Evolutionary conservation across 2,113 vertebrate genomes (phyloP).

Genomic region (Hemiscyllium ocellatum): DNA sequence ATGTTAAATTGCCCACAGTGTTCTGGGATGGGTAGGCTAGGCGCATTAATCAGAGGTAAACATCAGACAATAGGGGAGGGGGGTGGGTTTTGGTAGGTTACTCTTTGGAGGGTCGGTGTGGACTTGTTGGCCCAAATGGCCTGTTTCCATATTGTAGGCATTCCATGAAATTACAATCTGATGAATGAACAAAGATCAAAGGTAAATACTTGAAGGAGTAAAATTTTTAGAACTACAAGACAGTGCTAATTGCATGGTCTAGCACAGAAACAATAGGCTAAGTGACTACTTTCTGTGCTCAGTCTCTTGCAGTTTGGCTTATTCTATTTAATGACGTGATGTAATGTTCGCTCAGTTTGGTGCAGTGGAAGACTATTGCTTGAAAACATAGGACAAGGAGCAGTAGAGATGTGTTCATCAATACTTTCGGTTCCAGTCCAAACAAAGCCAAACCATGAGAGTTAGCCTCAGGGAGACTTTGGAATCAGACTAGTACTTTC

Average conservation of each 20-base stretch:
- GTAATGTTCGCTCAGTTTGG: neutral
- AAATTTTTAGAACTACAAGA: neutral
- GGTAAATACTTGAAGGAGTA: neutral
- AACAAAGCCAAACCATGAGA: neutral
- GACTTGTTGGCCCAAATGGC: no score
- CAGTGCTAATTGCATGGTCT: neutral
- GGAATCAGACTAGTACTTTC: neutral
- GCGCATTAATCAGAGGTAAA: no score
- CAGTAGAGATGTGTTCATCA: neutral
- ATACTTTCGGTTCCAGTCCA: neutral
- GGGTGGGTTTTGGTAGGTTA: no score
- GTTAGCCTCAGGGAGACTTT: neutral
- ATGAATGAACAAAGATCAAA: no score
- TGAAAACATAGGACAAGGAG: neutral
- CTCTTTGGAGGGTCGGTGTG: no score
- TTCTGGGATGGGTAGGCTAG: no score
- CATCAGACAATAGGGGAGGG: no score
- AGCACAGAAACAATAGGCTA: neutral
- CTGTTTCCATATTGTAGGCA: no score
- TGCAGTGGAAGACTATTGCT: neutral
- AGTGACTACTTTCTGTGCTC: neutral
- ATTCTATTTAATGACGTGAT: neutral
- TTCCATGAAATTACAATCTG: no score
- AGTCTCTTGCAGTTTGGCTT: neutral
- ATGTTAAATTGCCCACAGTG: no score